Evolutionary conservation across 1,140 invertebrate genomes (phyloP).

Genomic region (Carposina sasakii): DNA sequence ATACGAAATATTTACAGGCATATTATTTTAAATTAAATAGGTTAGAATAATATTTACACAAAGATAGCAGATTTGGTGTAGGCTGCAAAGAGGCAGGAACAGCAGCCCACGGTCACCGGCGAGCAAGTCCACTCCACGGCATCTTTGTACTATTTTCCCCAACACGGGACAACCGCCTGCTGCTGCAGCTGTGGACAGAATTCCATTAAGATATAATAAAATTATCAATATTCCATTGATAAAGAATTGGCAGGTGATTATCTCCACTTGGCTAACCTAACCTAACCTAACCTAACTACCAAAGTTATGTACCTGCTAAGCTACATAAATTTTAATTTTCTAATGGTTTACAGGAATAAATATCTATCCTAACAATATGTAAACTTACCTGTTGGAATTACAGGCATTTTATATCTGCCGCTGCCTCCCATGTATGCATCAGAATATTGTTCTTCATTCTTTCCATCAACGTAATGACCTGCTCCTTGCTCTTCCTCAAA

Average conservation of each 20-base stretch:
- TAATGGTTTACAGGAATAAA: too few species aligned
- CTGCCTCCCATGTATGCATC: constrained; percentile 75
- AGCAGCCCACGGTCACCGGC: constrained; percentile 76
- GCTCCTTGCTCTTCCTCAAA: constrained; percentile 71
- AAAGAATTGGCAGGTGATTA: too few species aligned
- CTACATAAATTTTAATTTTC: too few species aligned
- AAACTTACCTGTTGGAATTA: constrained; percentile 51
- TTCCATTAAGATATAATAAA: constrained; percentile 9
- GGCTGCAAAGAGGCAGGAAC: constrained; percentile 78
- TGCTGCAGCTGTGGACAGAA: constrained; percentile 45
- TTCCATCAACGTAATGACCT: constrained; percentile 63
- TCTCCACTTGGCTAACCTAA: too few species aligned
- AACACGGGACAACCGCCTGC: constrained; percentile 70
- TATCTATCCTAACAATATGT: background rate
- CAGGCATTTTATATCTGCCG: constrained; percentile 63
- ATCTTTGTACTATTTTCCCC: constrained; percentile 75
- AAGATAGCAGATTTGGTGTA: constrained; percentile 82
- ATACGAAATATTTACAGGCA: background rate
- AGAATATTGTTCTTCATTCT: constrained; percentile 67
- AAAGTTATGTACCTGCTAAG: too few species aligned
- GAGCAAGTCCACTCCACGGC: constrained; percentile 75
- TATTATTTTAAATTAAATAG: constrained; percentile 2
- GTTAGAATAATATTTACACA: constrained; percentile 75
- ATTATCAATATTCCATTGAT: constrained; percentile 2
- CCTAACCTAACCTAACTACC: too few species aligned